Evolutionary conservation across 2,113 vertebrate species (phyloP), one percentile per base, ranked within the genome.

Genomic region (Podiceps cristatus): DNA sequence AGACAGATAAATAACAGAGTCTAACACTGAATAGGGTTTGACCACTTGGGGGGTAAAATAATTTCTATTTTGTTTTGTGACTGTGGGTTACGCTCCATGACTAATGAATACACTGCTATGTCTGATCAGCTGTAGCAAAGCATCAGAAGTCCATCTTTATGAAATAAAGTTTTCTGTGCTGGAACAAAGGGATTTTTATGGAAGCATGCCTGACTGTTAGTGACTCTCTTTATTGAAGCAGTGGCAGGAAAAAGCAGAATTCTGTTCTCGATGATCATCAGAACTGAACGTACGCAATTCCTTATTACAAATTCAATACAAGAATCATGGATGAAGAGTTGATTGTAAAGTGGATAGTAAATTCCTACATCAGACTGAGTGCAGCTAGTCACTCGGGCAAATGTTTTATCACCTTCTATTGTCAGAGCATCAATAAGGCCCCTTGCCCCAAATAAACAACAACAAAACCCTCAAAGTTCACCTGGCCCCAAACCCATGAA

Each of bases 31-130:
- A 78, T 49, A 86, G 17, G 17, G 11, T 88, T 83, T 93, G 63
- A 77, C 50, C 72, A 73, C 79, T 83, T 88, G 45, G 42, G 75
- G 31, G 55, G 83, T 86, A 94, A 96, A 75, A 91, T 85, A 5
- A 91, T 97, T 96, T 92, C 42, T 93, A 20, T 77, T 89, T 93
- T 93, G 16, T 75, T 87, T 93, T 87, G 56, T 75, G 47, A 67
- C 68, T 89, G 29, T 81, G n/a, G 60, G 56, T 95, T 94, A 91
- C 76, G 52, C 25, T 89, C 91, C 1, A 1, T 89, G 80, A 87
- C 80, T 94, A 94, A 95, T 93, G 86, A 91, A 89, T 68, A 91
- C 56, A 81, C 3, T 5, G 29, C 40, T 68, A 35, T 81, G 47
- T 87, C 69, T 91, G 47, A 71, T 91, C 68, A 60, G 56, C 56